Evolutionary conservation across 2,888 invertebrate species (phyloP), one percentile per base, ranked within the genome.

Genomic region (Eurytoma adleriae): DNA sequence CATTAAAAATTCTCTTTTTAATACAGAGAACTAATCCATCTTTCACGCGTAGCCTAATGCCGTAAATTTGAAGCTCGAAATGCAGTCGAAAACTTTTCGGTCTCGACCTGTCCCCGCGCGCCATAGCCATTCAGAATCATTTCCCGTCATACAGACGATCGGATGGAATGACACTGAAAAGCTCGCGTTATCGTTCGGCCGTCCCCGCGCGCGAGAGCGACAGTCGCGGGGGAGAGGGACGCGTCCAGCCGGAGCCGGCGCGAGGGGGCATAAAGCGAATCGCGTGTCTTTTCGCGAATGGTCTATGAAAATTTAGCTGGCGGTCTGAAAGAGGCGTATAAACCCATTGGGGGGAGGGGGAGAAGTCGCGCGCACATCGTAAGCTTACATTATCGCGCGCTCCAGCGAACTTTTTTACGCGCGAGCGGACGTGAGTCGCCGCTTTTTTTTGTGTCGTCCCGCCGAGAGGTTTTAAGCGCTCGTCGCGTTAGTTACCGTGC

Each of bases 381-480:
- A 54, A 69, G 62, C 69, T 76, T 69, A 52, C 30, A 78, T 71
- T 57, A 59, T 10, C 61, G 40, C 61, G n/a, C 52, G 24, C 50
- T 10, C 68, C 14, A 30, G 12, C 57, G 57, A 48, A 7, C 40
- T 40, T 40, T 67, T 48, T 48, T 48, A 48, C 16, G 2, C 64
- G 48, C 48, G 18, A 64, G 40, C 30, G 18, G 56, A 14, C 64
- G 64, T 4, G 64, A 52, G 69, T 69, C 69, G 30, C 30, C 69
- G 57, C 3, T 82, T 75, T 54, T n/a, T 54, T 14, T 78, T 24
- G 68, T 71, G 61, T 76, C 74, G 77, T 74, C 78, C 76, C 76
- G 62, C 78, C 57, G 70, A 79, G 76, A 81, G 77, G 80, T 79
- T 81, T 71, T 54, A 78, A 78, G 78, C 40, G 64, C 48, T 64